phyloP scores from a whole-genome alignment of 2,888 invertebrate species.

The Rhodophaea formosa region DNA sequence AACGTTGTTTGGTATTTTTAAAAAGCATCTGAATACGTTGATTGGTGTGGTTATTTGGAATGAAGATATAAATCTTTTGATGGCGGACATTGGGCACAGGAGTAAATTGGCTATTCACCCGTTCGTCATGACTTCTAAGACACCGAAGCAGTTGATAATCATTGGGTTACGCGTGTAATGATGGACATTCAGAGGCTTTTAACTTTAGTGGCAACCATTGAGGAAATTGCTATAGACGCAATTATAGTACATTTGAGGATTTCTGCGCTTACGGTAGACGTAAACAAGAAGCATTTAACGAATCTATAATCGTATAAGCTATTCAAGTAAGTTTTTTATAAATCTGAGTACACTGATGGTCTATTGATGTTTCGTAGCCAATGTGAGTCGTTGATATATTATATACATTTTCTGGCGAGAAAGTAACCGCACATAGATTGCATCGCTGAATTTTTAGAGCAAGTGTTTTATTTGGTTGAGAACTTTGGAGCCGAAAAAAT shows the following conservation, averaged over 20 bases:
- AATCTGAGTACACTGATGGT: too few species aligned
- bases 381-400: too few species aligned
- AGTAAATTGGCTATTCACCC: slow-evolving; percentile 65
- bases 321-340: too few species aligned
- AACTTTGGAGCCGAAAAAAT: too few species aligned
- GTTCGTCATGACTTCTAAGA: slow-evolving; percentile 35
- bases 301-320: too few species aligned
- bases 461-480: too few species aligned
- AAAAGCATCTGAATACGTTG: slow-evolving; percentile 42
- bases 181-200: slow-evolving; percentile 38
- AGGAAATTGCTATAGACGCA: neutral
- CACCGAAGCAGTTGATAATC: slow-evolving; percentile 51
- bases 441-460: too few species aligned
- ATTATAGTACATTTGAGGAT: neutral
- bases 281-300: neutral
- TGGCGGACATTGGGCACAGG: slow-evolving; percentile 35
- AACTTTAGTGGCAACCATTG: too few species aligned
- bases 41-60: slow-evolving; percentile 46
- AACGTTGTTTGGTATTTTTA: slow-evolving; percentile 38
- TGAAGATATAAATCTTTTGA: slow-evolving; percentile 36
- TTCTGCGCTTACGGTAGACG: slow-evolving; percentile 15
- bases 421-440: too few species aligned
- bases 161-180: slow-evolving; percentile 53
- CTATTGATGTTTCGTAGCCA: too few species aligned
- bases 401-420: too few species aligned